phyloP scores from a whole-genome alignment of 2,113 vertebrate species.

The Mesembrinibis cayennensis region DNA sequence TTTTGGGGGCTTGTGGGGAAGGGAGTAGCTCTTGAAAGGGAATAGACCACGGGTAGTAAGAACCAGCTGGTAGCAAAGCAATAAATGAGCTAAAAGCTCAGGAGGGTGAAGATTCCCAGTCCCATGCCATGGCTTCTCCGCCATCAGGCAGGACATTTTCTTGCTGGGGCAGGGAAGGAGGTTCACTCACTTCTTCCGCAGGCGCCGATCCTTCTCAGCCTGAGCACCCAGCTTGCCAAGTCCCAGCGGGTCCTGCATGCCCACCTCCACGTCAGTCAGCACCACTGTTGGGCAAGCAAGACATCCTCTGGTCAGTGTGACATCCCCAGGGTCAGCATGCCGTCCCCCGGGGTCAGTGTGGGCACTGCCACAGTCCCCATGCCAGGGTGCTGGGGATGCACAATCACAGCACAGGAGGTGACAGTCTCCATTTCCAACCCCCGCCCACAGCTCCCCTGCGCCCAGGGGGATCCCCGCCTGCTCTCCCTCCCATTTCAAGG shows the following conservation, averaged over 20 bases:
- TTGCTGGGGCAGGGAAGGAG: not conserved
- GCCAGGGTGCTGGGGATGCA: not conserved
- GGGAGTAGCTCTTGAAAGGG: not conserved
- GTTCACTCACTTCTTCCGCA: constrained; percentile 90
- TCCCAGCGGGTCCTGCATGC: constrained; percentile 88
- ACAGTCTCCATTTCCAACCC: not conserved
- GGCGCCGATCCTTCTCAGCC: constrained; percentile 91
- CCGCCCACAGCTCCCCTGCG: not conserved
- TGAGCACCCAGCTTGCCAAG: constrained; percentile 93
- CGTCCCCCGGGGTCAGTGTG: not conserved
- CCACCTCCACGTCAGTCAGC: constrained; percentile 84
- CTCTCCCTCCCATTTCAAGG: not conserved
- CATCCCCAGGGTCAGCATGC: not conserved
- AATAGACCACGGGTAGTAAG: not conserved
- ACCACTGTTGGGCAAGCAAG: constrained; percentile 53
- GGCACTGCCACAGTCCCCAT: not conserved
- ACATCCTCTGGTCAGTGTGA: not conserved
- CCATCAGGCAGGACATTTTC: not conserved
- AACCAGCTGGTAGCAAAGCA: not conserved
- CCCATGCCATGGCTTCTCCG: not conserved
- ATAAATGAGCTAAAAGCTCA: not conserved
- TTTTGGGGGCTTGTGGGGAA: not conserved
- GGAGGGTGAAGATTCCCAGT: not conserved
- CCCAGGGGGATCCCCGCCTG: not conserved
- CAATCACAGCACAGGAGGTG: not conserved